These are phyloP conservation scores for Hozukius guyotensis DNA, from an alignment of 2,797 vertebrate genomes.

Conservation along the genomic window DNA sequence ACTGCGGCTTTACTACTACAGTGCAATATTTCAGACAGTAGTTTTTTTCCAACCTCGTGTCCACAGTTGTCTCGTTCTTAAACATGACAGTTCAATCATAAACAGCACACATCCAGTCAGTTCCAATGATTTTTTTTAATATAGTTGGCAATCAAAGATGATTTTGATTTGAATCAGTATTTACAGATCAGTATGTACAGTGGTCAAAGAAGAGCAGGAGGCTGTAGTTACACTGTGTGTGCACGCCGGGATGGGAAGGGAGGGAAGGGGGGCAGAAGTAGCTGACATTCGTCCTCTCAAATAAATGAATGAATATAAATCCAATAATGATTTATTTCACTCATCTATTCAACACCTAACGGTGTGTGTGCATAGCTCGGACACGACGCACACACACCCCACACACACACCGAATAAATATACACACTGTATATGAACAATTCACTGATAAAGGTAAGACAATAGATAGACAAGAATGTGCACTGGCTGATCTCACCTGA, in stretches of 20 bases:
- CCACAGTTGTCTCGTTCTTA: not conserved
- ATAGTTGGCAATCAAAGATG: slow-evolving; percentile 77
- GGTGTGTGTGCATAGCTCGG: slow-evolving; percentile 67
- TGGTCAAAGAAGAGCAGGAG: slow-evolving; percentile 56
- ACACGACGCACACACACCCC: slow-evolving; percentile 27
- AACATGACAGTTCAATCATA: not conserved
- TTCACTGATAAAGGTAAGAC: slow-evolving; percentile 43
- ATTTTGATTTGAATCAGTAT: slow-evolving; percentile 74
- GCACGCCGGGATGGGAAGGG: not conserved
- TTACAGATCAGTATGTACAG: slow-evolving; percentile 80
- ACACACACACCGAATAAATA: slow-evolving; percentile 59
- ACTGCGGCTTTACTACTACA: not conserved
- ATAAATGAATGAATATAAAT: slow-evolving; percentile 39
- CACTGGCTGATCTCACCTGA: slow-evolving; percentile 32
- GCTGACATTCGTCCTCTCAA: slow-evolving; percentile 44
- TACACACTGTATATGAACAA: slow-evolving; percentile 57
- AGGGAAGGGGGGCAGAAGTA: not conserved
- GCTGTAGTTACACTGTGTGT: slow-evolving; percentile 48
- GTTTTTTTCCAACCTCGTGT: not conserved
- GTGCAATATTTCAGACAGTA: not conserved
- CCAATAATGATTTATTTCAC: slow-evolving; percentile 14
- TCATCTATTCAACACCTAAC: slow-evolving; percentile 32
- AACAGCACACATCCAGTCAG: slow-evolving; percentile 21
- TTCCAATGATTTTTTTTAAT: slow-evolving; percentile 69
- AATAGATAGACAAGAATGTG: slow-evolving; percentile 50